Percentiles rank a stretch among this genome's conserved stretches.
These are phyloP conservation scores for Calypte anna DNA, from an alignment of 2,113 vertebrate genomes.

Conservation along the genomic window DNA sequence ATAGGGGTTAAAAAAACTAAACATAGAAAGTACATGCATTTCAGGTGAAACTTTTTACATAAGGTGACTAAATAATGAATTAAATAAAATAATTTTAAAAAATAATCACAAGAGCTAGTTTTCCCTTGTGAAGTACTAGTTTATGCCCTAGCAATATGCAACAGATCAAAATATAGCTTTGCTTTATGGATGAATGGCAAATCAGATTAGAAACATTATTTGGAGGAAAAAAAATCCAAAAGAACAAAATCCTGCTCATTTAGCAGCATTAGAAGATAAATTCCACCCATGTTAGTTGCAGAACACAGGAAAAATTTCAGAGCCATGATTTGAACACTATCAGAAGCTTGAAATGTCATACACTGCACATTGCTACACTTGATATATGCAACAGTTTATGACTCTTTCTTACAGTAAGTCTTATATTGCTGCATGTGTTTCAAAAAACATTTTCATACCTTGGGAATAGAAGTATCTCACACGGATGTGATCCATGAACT, in stretches of 20 bases:
- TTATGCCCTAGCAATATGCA: background rate
- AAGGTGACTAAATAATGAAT: background rate
- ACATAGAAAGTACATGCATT: background rate
- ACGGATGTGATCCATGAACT: background rate
- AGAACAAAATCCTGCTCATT: slow-evolving; percentile 6
- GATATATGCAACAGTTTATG: background rate
- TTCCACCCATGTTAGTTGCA: background rate
- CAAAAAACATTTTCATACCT: background rate
- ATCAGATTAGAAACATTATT: slow-evolving; percentile 19
- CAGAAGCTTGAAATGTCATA: background rate
- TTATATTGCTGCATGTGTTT: background rate
- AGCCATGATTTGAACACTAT: background rate
- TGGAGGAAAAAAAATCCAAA: background rate
- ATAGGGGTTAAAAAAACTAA: background rate
- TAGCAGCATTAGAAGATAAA: slow-evolving; percentile 9
- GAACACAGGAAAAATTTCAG: background rate
- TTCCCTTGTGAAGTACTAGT: background rate
- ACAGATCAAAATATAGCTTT: background rate
- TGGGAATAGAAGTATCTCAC: background rate
- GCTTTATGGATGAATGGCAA: background rate
- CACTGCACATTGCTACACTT: background rate
- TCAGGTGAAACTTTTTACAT: background rate
- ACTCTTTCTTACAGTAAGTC: background rate
- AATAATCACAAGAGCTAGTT: background rate
- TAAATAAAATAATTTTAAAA: background rate